A percentile compares a stretch with the other conserved stretches of the same genome.
Evolutionary conservation across 2,113 vertebrate genomes (phyloP).

Genomic region (Hyla sarda): DNA sequence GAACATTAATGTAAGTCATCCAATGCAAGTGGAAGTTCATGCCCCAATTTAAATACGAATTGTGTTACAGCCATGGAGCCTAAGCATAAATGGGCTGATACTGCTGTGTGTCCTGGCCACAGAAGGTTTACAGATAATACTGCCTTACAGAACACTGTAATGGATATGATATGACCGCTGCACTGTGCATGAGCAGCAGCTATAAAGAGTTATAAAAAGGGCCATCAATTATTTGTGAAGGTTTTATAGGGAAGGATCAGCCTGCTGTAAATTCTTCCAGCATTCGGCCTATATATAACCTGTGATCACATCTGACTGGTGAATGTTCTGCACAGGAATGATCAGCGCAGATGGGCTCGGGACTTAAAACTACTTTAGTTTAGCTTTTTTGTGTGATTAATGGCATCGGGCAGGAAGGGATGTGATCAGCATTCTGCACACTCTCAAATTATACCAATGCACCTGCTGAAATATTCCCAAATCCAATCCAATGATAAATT

Average conservation of each 20-base stretch:
- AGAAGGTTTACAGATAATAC: too few species aligned
- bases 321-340: slow-evolving; percentile 15
- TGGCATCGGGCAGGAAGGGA: not conserved
- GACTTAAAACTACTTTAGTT: slow-evolving; percentile 16
- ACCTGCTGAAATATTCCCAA: not conserved
- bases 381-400: slow-evolving; percentile 32
- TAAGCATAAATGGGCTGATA: too few species aligned
- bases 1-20: too few species aligned
- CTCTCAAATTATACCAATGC: not conserved
- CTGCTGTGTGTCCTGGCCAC: too few species aligned
- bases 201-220: not conserved
- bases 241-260: not conserved
- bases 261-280: slow-evolving; percentile 9
- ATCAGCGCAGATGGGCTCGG: slow-evolving; percentile 14
- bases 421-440: not conserved
- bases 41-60: too few species aligned
- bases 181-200: not conserved
- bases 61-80: too few species aligned
- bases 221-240: not conserved
- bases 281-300: not conserved
- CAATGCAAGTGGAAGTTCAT: too few species aligned
- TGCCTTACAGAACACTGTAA: not conserved
- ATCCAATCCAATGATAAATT: not conserved
- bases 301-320: not conserved
- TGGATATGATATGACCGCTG: not conserved